Conservation (phyloP, 2,888 invertebrate species). For the Lamproptera curius region DNA sequence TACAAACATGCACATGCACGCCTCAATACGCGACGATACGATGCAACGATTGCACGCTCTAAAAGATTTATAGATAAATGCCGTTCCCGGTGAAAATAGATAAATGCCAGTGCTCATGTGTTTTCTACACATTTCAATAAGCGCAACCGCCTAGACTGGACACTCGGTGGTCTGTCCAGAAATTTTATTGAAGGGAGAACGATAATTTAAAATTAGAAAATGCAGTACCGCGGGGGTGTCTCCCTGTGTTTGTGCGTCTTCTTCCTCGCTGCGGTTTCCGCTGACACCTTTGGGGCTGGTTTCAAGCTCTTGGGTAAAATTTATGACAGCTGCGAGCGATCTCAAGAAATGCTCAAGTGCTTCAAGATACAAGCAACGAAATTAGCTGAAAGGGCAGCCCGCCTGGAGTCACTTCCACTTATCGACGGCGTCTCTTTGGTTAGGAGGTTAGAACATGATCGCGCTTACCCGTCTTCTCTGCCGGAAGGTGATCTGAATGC, state of each 20-base stretch:
- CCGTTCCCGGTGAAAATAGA: constrained; percentile 78
- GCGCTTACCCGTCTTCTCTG: constrained; percentile 68
- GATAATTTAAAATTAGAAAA: constrained; percentile 52
- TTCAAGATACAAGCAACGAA: constrained; percentile 84
- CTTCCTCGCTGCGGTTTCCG: constrained; percentile 46
- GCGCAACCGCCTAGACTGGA: constrained; percentile 63
- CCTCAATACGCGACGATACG: constrained; percentile 71
- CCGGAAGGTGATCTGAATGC: constrained; percentile 79
- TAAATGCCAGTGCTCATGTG: constrained; percentile 73
- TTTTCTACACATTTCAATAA: constrained; percentile 73
- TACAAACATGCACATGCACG: constrained; percentile 47
- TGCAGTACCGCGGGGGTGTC: constrained; percentile 64
- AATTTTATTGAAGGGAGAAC: constrained; percentile 37
- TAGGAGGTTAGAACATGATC: constrained; percentile 60
- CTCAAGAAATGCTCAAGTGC: constrained; percentile 82
- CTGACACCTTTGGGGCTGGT: constrained; percentile 62
- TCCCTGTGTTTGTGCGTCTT: constrained; percentile 58
- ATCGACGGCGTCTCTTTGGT: constrained; percentile 81
- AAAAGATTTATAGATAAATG: constrained; percentile 78
- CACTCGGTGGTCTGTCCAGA: constrained; percentile 42
- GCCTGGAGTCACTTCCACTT: constrained; percentile 79
- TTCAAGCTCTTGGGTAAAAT: constrained; percentile 73
- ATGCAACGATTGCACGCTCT: constrained; percentile 79
- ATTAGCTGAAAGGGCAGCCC: constrained; percentile 80
- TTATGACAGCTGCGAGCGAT: constrained; percentile 80